phyloP scores from a whole-genome alignment of 2,113 vertebrate species.

The Anhinga rufa region DNA sequence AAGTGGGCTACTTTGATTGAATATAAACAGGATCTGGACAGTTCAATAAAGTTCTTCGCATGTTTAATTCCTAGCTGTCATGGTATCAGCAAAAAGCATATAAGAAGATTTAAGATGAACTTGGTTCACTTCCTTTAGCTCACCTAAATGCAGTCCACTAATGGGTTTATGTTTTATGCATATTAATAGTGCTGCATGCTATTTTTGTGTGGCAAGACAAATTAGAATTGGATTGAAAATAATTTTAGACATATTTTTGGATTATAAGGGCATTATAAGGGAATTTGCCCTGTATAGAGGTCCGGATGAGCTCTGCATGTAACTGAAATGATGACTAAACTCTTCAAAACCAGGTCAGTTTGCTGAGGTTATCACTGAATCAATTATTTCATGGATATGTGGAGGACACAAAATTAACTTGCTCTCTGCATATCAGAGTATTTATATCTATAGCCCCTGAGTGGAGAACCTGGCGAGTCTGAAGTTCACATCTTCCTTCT shows the following conservation, averaged over 20 bases:
- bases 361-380: not conserved
- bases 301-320: not conserved
- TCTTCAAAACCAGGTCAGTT: not conserved
- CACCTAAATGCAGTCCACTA: conserved; percentile 21
- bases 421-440: not conserved
- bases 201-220: not conserved
- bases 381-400: not conserved
- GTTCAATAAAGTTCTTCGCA: conserved; percentile 46
- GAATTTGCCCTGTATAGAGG: not conserved
- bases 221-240: not conserved
- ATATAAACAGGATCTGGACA: conserved; percentile 53
- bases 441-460: not conserved
- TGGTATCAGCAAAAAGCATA: not conserved
- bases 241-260: not conserved
- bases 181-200: conserved; percentile 10
- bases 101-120: conserved; percentile 24
- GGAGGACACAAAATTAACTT: not conserved
- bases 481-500: not conserved
- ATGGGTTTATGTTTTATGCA: conserved; percentile 8
- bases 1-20: conserved; percentile 32
- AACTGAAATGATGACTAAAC: not conserved
- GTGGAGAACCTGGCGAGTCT: not conserved
- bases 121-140: conserved; percentile 22
- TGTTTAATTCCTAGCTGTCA: conserved; percentile 55
- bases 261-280: not conserved